Base-by-base conservation (phyloP, 2,888 invertebrate genomes). In the Pachycephus smyrnensis region DNA sequence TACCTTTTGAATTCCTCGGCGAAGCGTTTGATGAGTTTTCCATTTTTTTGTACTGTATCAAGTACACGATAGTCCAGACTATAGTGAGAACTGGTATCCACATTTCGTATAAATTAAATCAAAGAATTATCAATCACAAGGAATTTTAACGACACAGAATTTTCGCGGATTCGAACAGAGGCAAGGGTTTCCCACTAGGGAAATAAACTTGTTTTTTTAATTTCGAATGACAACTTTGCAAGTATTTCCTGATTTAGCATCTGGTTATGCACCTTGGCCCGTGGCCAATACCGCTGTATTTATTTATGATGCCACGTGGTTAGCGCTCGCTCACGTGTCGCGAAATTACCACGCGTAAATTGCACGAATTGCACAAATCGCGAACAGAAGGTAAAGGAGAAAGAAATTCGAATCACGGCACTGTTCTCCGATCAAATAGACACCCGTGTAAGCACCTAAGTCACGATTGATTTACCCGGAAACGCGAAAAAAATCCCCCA, bases 21-120 rank as follows among this genome's bases (percentile, higher is more conserved):
- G 35, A 33, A n/a, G 36, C n/a, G 30, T 12, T 73, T 11, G 35
- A 30, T 77, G 75, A 30, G 68, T 76, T 78, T 75, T 37, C 31
- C 33, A 71, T 69, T 40, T 83, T 83, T 82, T 76, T 84, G 33
- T 73, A 84, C 75, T 87, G 85, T 76, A 88, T 75, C 55, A 88
- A 68, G 75, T 89, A 88, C 78, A 84, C 80, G 73, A 89, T 81
- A 9, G 84, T 76, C 89, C 89, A 89, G 37, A 86, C 75, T 23
- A 88, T 82, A 33, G 86, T 86, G 68, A 89, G 82, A 23, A 89
- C 81, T 23, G 89, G 88, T 37, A 85, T 79, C 89, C 89, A 89
- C 89, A 89, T 88, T n/a, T 82, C 76, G 30, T 32, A 30, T 23
- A 0, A 55, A 23, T 55, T 55, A 9, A 55, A 55, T 23, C 6